These are phyloP conservation scores for Tetanocera ferruginea DNA, from an alignment of 2,888 invertebrate species.

Conservation along the genomic window DNA sequence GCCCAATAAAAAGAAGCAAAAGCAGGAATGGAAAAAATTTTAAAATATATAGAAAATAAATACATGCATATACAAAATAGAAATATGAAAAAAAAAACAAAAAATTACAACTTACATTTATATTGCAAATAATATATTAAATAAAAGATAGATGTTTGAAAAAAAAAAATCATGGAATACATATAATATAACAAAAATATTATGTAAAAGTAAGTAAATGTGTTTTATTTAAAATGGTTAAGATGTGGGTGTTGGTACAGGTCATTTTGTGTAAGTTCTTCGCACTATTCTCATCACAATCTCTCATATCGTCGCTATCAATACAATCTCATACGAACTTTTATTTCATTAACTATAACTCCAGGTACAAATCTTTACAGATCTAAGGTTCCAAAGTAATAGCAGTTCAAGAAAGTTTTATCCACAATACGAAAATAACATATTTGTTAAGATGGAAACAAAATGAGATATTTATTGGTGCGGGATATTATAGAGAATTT, in stretches of 20 bases:
- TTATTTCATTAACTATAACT: too few relatives aligned
- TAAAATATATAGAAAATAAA: conserved; percentile 46
- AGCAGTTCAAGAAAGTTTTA: too few relatives aligned
- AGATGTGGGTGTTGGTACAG: not conserved
- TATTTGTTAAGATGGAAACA: too few relatives aligned
- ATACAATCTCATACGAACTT: too few relatives aligned
- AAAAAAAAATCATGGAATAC: conserved; percentile 12
- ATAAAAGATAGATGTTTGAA: conserved; percentile 20
- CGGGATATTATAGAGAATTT: too few relatives aligned
- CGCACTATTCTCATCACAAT: too few relatives aligned
- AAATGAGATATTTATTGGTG: too few relatives aligned
- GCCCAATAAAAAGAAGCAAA: conserved; percentile 41
- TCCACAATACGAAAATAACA: too few relatives aligned
- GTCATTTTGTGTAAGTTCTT: too few relatives aligned
- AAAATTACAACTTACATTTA: conserved; percentile 38
- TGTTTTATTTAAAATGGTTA: conserved; percentile 11
- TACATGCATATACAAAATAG: conserved; percentile 49
- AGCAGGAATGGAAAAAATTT: conserved; percentile 44
- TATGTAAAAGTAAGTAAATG: conserved; percentile 2
- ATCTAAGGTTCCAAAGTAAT: too few relatives aligned
- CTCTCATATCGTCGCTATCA: too few relatives aligned
- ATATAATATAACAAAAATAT: conserved; percentile 19
- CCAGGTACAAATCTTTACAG: too few relatives aligned
- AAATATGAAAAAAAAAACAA: conserved; percentile 35
- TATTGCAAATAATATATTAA: conserved; percentile 30